Evolutionary conservation across 2,888 invertebrate species (phyloP), one percentile per base, ranked within the genome.

Genomic region (Beris morrisii): DNA sequence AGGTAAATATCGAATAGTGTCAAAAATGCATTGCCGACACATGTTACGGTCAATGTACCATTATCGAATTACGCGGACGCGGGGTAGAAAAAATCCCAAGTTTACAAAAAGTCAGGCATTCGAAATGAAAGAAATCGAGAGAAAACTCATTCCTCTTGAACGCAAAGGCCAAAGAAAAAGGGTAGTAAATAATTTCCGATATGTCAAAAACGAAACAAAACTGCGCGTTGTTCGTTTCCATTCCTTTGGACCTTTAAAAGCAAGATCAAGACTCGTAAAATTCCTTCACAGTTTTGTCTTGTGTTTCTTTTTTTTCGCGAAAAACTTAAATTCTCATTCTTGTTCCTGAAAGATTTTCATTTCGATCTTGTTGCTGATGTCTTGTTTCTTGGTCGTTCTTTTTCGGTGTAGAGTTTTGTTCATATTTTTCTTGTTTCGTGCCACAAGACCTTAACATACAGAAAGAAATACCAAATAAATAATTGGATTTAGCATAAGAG

Each of bases 401-500:
- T 53, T 28, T 53, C n/a, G 22, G 12, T 52, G 5, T 5, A 5
- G 22, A 4, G 15, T 11, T 30, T 12, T 53, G 30, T 53, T 28
- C 31, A 28, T 53, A 31, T 53, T 31, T n/a, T 53, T 31, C n/a
- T 31, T 53, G 30, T 30, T 30, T 4, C 5, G 22, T 31, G 4
- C 28, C 9, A 31, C 4, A 53, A 30, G 44, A 13, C 28, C 30
- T 57, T 59, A 66, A 67, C 56, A 61, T 56, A 63, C 66, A 54
- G 53, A 55, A 32, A 64, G 61, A 63, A 66, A 66, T 66, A 56
- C 66, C 66, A 67, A 67, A 67, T 67, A 67, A 67, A 67, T 67
- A 67, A 67, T 67, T 67, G 66, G 66, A 63, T 67, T 67, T 67
- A 67, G 66, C 66, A 56, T 67, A 67, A 63, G 66, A 67, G 66